Base-by-base conservation (phyloP, 1,140 invertebrate genomes). In the Eufriesea mexicana region DNA sequence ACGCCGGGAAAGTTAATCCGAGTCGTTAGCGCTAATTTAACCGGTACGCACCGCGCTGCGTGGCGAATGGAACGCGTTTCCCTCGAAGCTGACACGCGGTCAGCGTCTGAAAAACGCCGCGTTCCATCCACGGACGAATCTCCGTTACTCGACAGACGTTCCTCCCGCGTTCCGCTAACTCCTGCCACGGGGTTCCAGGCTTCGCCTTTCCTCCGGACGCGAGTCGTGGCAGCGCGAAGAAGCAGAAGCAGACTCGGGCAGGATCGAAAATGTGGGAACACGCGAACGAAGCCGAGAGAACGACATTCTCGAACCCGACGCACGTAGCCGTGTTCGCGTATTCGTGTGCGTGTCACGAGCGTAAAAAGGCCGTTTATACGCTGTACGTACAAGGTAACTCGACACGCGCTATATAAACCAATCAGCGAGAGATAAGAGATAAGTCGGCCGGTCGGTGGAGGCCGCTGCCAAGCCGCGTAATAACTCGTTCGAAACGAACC, bases 401-500 rank as follows among this genome's bases (percentile, higher is more conserved):
- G 72, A 76, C 72, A 57, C 61, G n/a, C 62, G 79, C 62, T 75
- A 76, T 76, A 82, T 82, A 82, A 82, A 82, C 79, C 79, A 82
- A 82, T 82, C 79, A 45, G 35, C 72, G 61, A 16, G 72, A 82
- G 79, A 82, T 82, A 82, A 82, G 61, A 75, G 72, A 82, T 82
- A 82, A 82, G 70, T 49, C 42, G 68, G n/a, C 45, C 47, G 57
- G 16, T 23, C 57, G 5, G 42, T 12, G 7, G 35, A 35, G 23
- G 20, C 55, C n/a, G 14, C 25, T 18, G 47, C 7, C 54, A 45
- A 42, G 28, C 12, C 45, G 25, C 25, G 57, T 62, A 80, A 51
- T 73, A 73, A 80, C 49, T 74, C 79, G 59, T 42, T 51, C n/a
- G 35, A 64, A 54, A 51, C 47, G 25, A 80, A 80, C 47, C 51